A percentile compares a stretch with the other conserved stretches of the same genome.
phyloP scores from a whole-genome alignment of 2,113 vertebrate species.

The Haemorhous mexicanus region DNA sequence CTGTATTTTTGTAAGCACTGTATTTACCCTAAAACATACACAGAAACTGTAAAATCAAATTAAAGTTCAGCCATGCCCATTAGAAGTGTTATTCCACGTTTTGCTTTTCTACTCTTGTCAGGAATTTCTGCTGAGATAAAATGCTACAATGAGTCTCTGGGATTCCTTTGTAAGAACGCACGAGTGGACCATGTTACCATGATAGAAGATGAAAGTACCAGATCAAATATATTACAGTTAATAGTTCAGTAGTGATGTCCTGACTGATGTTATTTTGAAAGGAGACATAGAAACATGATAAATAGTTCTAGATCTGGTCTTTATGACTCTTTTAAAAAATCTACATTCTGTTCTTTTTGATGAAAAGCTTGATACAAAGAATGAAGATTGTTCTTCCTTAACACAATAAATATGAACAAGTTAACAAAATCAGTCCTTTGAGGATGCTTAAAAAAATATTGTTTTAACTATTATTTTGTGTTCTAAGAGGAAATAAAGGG shows the following conservation, averaged over 20 bases:
- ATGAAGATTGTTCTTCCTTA: background rate
- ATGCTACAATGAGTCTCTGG: background rate
- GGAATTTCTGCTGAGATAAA: background rate
- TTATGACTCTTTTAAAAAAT: background rate
- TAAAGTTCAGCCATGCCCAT: background rate
- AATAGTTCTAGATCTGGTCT: background rate
- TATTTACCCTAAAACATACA: background rate
- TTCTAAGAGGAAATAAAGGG: background rate
- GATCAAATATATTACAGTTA: background rate
- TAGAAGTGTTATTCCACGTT: background rate
- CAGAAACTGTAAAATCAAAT: background rate
- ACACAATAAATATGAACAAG: background rate
- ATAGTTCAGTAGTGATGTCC: background rate
- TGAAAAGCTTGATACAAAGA: background rate
- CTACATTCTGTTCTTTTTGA: background rate
- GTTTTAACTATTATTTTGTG: background rate
- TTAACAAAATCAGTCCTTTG: conserved; percentile 14
- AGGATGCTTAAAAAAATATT: background rate
- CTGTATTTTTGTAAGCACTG: background rate
- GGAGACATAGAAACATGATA: background rate
- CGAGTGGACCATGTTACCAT: background rate
- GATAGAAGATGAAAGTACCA: background rate
- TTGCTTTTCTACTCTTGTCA: background rate
- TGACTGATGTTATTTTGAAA: background rate
- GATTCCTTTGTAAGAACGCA: background rate